Base-by-base conservation (phyloP, 2,888 invertebrate genomes). In the Melanargia galathea region DNA sequence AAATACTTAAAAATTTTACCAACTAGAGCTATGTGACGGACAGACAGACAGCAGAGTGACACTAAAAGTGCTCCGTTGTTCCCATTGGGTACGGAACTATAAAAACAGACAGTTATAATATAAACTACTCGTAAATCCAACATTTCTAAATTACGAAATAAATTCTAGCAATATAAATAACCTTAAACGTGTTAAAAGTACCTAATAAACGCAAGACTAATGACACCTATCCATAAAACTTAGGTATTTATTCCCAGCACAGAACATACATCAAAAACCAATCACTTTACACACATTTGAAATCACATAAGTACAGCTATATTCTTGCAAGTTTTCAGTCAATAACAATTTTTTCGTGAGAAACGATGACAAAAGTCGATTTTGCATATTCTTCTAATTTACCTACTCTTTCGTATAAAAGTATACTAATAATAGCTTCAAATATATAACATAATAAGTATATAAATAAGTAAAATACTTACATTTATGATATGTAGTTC, bases 401-500 rank as follows among this genome's bases (percentile, higher is more conserved):
- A n/a, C n/a, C n/a, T n/a, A n/a, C n/a, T n/a, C n/a, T n/a, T n/a
- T n/a, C n/a, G n/a, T n/a, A n/a, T n/a, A n/a, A n/a, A n/a, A n/a
- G n/a, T n/a, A n/a, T n/a, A n/a, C n/a, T n/a, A n/a, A n/a, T n/a
- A n/a, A n/a, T n/a, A n/a, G n/a, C n/a, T n/a, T n/a, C 5, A 13
- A 38, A 13, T 11, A 33, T 8, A 33, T 33, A 8, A 33, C 10
- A 33, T 33, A 33, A 33, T 33, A 33, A 33, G 6, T 38, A 13
- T 38, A 13, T 4, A 38, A 38, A 13, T 5, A 22, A 33, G 3
- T 52, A 7, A 7, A 18, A 66, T 52, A 68, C 87, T 87, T 77
- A 87, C 88, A 87, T 88, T 87, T 86, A 88, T 84, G 82, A 83
- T 74, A 80, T 72, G 76, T 72, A 62, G 70, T 66, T 71, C 74